phyloP scores from a whole-genome alignment of 2,888 invertebrate genomes.

The Lutraria lutraria region DNA sequence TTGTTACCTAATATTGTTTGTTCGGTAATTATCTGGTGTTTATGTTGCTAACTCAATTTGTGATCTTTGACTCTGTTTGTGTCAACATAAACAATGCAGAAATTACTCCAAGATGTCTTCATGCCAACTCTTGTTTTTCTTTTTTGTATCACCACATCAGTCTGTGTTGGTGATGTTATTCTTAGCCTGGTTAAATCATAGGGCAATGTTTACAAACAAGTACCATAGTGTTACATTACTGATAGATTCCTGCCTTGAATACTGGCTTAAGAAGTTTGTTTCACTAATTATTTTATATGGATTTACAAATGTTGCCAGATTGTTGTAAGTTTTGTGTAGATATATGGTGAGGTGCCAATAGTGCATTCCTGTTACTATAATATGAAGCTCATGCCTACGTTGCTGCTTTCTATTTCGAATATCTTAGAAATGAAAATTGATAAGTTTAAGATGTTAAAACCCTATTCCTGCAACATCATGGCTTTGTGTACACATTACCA shows the following conservation, averaged over 20 bases:
- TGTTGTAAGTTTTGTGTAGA: neutral
- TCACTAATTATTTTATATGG: neutral
- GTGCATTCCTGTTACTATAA: neutral
- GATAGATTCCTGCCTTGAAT: neutral
- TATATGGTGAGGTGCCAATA: neutral
- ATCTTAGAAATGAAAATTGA: no score
- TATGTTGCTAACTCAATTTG: constrained; percentile 3
- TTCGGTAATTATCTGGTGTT: neutral
- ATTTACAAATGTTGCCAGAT: neutral
- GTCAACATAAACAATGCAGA: constrained; percentile 8
- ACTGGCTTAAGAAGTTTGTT: neutral
- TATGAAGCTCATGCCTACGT: no score
- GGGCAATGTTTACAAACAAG: neutral
- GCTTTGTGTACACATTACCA: no score
- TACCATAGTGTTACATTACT: neutral
- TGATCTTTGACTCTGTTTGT: neutral
- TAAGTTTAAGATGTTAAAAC: no score
- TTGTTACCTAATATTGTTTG: neutral
- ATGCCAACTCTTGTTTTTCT: neutral
- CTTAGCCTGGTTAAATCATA: neutral
- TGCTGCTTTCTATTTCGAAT: no score
- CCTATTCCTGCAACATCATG: no score
- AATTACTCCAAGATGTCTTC: constrained; percentile 7
- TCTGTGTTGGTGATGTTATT: neutral
- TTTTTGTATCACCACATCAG: neutral